Conservation (phyloP, 1,140 invertebrate species). For the Drosophila punjabiensis region DNA sequence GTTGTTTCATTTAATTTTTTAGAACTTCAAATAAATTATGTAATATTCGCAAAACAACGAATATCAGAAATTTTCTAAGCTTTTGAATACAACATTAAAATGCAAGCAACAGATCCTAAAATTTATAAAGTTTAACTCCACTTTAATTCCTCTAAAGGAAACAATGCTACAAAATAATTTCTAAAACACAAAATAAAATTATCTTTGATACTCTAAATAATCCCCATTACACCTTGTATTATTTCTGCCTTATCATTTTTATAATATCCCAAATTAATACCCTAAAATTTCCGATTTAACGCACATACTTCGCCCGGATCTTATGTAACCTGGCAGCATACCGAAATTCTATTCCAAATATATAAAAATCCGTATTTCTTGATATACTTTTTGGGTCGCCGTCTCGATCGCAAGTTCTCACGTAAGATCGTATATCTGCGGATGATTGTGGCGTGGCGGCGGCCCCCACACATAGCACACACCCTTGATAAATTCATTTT, state of each 20-base stretch:
- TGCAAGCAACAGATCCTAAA: neutral
- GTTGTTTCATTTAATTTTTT: too few species aligned
- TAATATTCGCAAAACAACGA: neutral
- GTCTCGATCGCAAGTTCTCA: conserved; percentile 22
- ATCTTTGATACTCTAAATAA: too few species aligned
- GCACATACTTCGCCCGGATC: conserved; percentile 17
- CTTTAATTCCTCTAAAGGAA: neutral
- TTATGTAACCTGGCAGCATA: conserved; percentile 28
- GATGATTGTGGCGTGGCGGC: conserved; percentile 16
- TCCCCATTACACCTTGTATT: too few species aligned
- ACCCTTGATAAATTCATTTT: conserved; percentile 57
- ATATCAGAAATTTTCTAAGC: neutral
- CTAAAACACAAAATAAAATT: neutral
- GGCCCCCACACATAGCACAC: conserved; percentile 33
- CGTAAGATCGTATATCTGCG: conserved; percentile 45
- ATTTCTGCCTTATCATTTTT: too few species aligned
- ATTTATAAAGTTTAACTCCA: neutral
- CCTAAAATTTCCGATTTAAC: neutral
- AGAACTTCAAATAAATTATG: too few species aligned
- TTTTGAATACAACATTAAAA: neutral
- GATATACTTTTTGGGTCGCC: conserved; percentile 34
- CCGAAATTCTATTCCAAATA: conserved; percentile 44
- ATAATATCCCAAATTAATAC: too few species aligned
- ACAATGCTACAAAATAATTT: too few species aligned
- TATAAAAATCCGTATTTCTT: conserved; percentile 30